These are phyloP conservation scores for Aphrocallistes beatrix DNA, from an alignment of 37 sponge, comb jelly and placozoan species.

Conservation along the genomic window DNA sequence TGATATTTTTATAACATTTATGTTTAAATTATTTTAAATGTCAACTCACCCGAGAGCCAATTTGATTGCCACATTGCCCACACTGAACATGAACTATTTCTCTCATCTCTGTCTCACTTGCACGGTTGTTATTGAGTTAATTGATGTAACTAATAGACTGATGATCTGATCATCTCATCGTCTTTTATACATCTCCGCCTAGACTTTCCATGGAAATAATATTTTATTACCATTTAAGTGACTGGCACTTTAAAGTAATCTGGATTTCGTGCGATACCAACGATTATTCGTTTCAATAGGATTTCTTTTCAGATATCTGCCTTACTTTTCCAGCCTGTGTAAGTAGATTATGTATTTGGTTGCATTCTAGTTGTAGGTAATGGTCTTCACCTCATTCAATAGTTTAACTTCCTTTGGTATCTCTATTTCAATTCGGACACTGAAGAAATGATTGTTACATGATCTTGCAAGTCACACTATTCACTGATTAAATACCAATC, in stretches of 20 bases:
- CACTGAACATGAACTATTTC: constrained; percentile 99
- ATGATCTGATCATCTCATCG: not conserved
- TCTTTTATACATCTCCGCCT: not conserved
- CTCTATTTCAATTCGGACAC: too few relatives aligned
- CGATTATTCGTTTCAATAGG: not conserved
- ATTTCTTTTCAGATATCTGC: not conserved
- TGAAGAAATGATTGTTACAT: too few relatives aligned
- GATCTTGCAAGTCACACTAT: too few relatives aligned
- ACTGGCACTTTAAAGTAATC: not conserved
- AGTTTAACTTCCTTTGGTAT: not conserved
- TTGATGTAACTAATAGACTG: not conserved
- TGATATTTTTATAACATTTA: not conserved
- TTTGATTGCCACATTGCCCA: constrained; percentile 99
- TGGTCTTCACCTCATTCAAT: not conserved
- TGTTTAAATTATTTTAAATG: not conserved
- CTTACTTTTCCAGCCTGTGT: not conserved
- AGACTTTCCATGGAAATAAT: not conserved
- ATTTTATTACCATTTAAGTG: not conserved
- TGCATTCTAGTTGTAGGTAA: not conserved
- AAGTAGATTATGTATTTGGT: not conserved
- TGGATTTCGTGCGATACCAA: not conserved
- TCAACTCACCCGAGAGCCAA: constrained; percentile 64
- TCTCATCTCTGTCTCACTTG: constrained; percentile 51
- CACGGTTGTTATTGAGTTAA: too few relatives aligned
- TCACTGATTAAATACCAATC: too few relatives aligned